Base-by-base conservation (phyloP, 1,140 invertebrate species). In the Drosophila micromelanica region DNA sequence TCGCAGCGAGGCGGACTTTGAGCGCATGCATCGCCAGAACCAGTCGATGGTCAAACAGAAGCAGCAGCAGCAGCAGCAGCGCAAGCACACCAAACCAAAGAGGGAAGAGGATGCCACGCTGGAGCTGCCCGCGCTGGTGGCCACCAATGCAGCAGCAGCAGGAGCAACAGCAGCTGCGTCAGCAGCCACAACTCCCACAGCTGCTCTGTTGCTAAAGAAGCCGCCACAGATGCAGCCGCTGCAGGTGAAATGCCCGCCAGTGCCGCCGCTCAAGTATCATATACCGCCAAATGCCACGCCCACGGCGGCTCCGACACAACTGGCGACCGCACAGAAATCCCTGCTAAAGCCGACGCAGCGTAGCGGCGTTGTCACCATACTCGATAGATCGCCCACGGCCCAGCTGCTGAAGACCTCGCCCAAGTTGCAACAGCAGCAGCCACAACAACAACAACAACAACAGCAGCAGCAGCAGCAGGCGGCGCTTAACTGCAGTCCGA, bases 1-100 rank as follows among this genome's bases (percentile, higher is more conserved):
- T 92, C 92, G 96, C 62, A 94, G 95, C 9, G 95, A 96, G 91
- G 94, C 96, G 72, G 96, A 97, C 92, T 97, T 97, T 92, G 96
- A 94, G 76, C 79, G 92, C 13, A 92, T 94, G 73, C 95, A 96
- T 90, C 75, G 91, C 3, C 89, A 92, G 43, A 81, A 84, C 17
- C 91, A 92, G 15, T 63, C 78, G 12, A 32, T 90, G 37, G 85
- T 85, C 7, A 92, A 92, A 56, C 76, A 86, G 32, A 91, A 92
- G 30, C 91, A 91, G 52, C 71, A 78, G 40, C 91, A 92, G 30
- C 91, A 91, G 52, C 71, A 78, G 40, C 91, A 91, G 30, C 54
- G 74, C 9, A 75, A 73, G n/a, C 75, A 80, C 46, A 51, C 52
- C n/a, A 91, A 87, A 67, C 57, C 89, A 32, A 91, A 87, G 68